These are phyloP conservation scores for Ylistrum balloti DNA, from an alignment of 1,140 invertebrate species.

Conservation along the genomic window DNA sequence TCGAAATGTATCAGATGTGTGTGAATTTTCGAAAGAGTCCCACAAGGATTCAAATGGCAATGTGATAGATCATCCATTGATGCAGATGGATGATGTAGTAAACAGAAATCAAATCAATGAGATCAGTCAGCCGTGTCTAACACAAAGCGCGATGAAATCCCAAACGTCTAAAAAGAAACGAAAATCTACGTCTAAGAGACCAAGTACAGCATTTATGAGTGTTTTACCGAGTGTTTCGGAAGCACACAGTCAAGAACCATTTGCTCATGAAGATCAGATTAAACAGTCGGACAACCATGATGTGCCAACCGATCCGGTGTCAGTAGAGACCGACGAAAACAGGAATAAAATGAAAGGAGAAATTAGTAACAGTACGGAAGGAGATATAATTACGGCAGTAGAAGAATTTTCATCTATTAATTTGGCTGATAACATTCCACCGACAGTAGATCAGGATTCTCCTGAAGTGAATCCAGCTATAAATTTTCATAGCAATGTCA, in stretches of 20 bases:
- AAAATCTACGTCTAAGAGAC: conserved; percentile 22
- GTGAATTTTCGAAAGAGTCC: background rate
- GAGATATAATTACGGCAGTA: background rate
- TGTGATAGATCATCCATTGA: background rate
- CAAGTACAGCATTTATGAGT: background rate
- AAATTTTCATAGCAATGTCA: background rate
- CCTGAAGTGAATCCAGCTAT: background rate
- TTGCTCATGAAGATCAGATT: background rate
- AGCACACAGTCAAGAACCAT: background rate
- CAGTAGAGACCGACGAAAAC: background rate
- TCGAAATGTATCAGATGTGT: background rate
- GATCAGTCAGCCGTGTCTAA: background rate
- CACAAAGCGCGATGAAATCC: background rate
- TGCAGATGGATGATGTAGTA: background rate
- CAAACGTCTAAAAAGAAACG: conserved; percentile 41
- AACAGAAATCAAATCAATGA: background rate
- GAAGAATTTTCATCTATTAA: conserved; percentile 7
- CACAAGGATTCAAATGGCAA: background rate
- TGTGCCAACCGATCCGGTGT: background rate
- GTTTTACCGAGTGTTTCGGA: background rate
- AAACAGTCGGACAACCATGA: background rate
- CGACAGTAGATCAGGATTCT: background rate
- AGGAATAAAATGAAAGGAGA: background rate
- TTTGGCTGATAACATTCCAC: background rate
- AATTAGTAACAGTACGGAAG: background rate